These are phyloP conservation scores for Rhysida immarginata DNA, from an alignment of 1,140 invertebrate genomes.

Conservation along the genomic window DNA sequence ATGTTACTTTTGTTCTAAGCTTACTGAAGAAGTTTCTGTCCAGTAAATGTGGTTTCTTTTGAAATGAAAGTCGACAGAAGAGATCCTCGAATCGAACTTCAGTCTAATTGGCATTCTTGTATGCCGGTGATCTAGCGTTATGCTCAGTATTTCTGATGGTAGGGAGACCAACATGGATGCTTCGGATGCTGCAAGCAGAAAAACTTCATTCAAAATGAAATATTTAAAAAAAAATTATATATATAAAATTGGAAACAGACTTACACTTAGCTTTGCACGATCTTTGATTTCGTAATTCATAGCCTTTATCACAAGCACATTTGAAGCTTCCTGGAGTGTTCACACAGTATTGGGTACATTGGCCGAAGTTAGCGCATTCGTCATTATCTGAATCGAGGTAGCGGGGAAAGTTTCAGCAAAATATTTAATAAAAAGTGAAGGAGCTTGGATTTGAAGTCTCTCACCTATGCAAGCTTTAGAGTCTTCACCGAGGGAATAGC, in stretches of 20 bases:
- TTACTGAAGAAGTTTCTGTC: constrained; percentile 76
- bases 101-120: neutral
- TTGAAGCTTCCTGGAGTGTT: constrained; percentile 85
- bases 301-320: constrained; percentile 76
- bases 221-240: neutral
- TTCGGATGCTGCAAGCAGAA: too few species aligned
- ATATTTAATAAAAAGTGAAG: neutral
- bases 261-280: constrained; percentile 75
- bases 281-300: constrained; percentile 61
- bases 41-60: constrained; percentile 82
- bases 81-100: constrained; percentile 47
- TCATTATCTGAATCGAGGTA: constrained; percentile 56
- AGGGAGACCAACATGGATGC: neutral
- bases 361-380: constrained; percentile 67
- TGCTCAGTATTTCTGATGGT: neutral
- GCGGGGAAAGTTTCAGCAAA: neutral
- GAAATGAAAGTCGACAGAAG: constrained; percentile 76
- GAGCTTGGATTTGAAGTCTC: constrained; percentile 6
- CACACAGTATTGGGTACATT: constrained; percentile 80
- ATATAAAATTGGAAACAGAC: constrained; percentile 43
- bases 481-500: constrained; percentile 50
- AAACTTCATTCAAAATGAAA: too few species aligned
- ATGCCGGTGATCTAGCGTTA: neutral
- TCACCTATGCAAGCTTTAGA: constrained; percentile 62
- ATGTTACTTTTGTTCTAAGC: constrained; percentile 12